Evolutionary conservation across 2,113 vertebrate genomes (phyloP).

Genomic region (Eira barbara): DNA sequence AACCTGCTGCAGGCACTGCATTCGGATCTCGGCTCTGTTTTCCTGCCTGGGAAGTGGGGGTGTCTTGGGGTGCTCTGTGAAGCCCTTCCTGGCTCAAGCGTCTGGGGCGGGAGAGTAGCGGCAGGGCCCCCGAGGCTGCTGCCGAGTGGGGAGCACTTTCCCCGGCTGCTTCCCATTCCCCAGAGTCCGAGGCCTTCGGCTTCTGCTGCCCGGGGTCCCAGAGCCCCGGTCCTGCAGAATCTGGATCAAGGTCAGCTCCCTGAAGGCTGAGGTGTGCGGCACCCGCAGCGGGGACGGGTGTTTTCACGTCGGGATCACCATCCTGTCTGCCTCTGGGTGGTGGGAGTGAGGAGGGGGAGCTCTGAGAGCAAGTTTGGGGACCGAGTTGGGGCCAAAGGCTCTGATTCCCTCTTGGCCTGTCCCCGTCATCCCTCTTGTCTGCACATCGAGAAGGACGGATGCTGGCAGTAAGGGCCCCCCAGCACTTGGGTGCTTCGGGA

Average conservation of each 20-base stretch:
- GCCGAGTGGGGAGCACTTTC: neutral
- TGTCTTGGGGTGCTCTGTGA: neutral
- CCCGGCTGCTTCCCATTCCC: too few relatives aligned
- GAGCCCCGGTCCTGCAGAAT: neutral
- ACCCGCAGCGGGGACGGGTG: neutral
- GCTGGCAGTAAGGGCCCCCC: fast-evolving
- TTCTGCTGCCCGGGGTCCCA: neutral
- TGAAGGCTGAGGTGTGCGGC: neutral
- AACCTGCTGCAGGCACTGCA: neutral
- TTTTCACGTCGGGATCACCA: neutral
- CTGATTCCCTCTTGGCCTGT: neutral
- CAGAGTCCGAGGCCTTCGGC: neutral
- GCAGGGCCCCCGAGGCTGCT: neutral
- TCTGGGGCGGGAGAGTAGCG: neutral
- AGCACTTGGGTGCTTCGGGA: fast-evolving
- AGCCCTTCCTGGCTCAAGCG: neutral
- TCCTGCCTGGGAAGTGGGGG: neutral
- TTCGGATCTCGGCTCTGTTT: neutral
- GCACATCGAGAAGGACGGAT: too few relatives aligned
- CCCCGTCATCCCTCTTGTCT: neutral
- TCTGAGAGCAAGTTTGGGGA: neutral
- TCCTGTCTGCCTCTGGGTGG: neutral
- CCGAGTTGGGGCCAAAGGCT: neutral
- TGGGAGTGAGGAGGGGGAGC: neutral
- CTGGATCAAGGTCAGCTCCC: neutral